A percentile compares a stretch with the other conserved stretches of the same genome.
Conservation (phyloP, 2,888 invertebrate genomes). For the Elgonia sp. region DNA sequence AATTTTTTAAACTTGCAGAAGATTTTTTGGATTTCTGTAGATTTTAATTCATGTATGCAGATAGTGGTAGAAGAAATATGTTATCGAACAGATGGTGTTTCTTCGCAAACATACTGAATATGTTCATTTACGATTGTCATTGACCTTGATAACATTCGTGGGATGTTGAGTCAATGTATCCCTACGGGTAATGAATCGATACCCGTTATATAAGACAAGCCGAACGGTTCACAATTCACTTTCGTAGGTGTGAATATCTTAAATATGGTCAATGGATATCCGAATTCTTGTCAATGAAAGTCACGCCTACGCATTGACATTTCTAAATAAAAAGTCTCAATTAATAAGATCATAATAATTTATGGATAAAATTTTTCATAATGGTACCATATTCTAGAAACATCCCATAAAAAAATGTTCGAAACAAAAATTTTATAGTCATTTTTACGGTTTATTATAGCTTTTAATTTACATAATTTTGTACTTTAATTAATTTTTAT, state of each 20-base stretch:
- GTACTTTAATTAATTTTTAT: too few relatives aligned
- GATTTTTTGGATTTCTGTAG: too few relatives aligned
- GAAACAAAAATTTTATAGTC: too few relatives aligned
- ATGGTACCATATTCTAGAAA: too few relatives aligned
- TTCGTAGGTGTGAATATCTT: constrained; percentile 41
- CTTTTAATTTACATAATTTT: too few relatives aligned
- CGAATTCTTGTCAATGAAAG: constrained; percentile 53
- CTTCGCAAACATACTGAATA: constrained; percentile 30
- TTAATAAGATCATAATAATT: background rate
- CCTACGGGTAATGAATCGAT: constrained; percentile 37
- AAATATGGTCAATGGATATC: constrained; percentile 49
- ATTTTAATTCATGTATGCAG: too few relatives aligned
- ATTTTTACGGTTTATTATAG: too few relatives aligned
- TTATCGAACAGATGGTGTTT: constrained; percentile 43
- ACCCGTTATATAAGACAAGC: constrained; percentile 33
- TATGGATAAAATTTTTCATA: too few relatives aligned
- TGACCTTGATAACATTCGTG: constrained; percentile 67
- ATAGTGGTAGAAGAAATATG: background rate
- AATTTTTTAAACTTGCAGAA: too few relatives aligned
- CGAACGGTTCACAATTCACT: constrained; percentile 53
- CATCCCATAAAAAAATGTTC: too few relatives aligned
- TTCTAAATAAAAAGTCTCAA: constrained; percentile 20
- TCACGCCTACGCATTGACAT: constrained; percentile 27
- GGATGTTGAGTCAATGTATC: constrained; percentile 60
- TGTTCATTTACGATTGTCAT: constrained; percentile 58